Evolutionary conservation across 2,797 vertebrate species (phyloP).

Genomic region (Columba guinea): DNA sequence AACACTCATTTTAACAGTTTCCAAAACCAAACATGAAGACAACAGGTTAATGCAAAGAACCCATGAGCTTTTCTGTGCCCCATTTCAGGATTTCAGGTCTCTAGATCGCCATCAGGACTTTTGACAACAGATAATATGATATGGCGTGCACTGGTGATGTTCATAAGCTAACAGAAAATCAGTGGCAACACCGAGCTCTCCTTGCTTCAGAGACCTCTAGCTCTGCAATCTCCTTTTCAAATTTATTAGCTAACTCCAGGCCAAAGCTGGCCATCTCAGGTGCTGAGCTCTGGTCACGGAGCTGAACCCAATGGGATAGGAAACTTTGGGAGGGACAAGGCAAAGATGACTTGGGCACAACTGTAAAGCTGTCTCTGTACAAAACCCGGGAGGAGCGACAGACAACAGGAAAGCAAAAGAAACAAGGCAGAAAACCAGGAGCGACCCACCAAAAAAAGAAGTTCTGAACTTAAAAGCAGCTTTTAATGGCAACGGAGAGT

Average conservation of each 20-base stretch:
- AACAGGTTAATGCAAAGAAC: background rate
- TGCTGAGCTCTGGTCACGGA: background rate
- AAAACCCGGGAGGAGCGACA: fast-evolving
- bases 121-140: background rate
- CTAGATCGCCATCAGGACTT: background rate
- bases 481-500: background rate
- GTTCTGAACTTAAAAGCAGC: background rate
- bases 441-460: background rate
- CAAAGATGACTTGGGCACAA: background rate
- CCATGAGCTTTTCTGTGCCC: too few relatives aligned
- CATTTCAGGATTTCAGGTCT: background rate
- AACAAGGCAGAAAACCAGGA: background rate
- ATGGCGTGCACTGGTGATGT: fast-evolving
- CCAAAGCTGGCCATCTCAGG: background rate
- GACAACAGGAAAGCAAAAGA: background rate
- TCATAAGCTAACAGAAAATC: fast-evolving
- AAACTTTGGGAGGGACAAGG: background rate
- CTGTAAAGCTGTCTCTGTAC: background rate
- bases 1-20: background rate
- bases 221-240: background rate
- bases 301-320: background rate
- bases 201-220: background rate
- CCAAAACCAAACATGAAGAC: background rate
- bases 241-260: background rate
- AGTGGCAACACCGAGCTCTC: background rate